These are phyloP conservation scores for Euura lappo DNA, from an alignment of 1,140 invertebrate genomes.

Conservation along the genomic window DNA sequence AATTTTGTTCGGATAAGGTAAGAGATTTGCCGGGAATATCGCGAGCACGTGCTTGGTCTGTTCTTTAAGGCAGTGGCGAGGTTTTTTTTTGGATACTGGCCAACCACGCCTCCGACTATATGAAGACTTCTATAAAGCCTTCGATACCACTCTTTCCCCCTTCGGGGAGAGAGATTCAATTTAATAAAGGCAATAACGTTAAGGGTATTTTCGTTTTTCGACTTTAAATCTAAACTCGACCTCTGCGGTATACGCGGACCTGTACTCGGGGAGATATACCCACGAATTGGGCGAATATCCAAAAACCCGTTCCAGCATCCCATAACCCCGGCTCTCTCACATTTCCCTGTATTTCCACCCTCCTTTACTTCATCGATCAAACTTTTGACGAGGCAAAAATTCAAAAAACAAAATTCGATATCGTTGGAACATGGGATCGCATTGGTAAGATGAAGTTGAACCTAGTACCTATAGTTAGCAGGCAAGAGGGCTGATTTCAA, in stretches of 20 bases:
- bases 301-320: not conserved
- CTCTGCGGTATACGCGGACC: too few species aligned
- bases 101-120: not conserved
- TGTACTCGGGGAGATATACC: not conserved
- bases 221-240: not conserved
- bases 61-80: not conserved
- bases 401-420: too few species aligned
- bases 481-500: too few species aligned
- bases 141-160: not conserved
- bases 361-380: too few species aligned
- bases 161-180: slow-evolving; percentile 41
- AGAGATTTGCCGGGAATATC: not conserved
- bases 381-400: too few species aligned
- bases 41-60: slow-evolving; percentile 1
- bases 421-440: too few species aligned
- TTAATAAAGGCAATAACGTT: slow-evolving; percentile 62
- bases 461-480: too few species aligned
- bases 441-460: too few species aligned
- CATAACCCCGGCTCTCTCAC: too few species aligned
- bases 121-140: not conserved
- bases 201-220: slow-evolving; percentile 56
- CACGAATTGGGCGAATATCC: not conserved
- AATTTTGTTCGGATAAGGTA: not conserved
- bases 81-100: not conserved
- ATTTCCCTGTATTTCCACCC: too few species aligned